Evolutionary conservation across 2,113 vertebrate species (phyloP).

Genomic region (Calonectris borealis): DNA sequence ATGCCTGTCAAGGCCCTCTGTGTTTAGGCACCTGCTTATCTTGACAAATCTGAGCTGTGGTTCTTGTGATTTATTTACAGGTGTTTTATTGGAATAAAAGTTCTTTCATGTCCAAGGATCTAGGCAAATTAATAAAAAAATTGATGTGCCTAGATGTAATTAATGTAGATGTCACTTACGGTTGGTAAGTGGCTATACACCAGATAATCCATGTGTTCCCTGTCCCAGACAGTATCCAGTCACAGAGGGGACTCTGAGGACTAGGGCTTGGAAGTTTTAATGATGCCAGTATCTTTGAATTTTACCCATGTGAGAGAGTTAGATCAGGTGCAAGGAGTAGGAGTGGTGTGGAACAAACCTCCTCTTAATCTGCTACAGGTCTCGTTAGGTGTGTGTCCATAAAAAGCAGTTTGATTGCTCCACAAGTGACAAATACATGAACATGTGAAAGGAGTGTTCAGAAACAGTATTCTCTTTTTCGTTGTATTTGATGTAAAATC

Average conservation of each 20-base stretch:
- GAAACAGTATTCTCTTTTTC: background rate
- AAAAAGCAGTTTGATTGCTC: background rate
- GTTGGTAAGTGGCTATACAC: background rate
- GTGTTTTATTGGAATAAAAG: background rate
- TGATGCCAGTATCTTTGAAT: background rate
- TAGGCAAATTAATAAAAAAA: background rate
- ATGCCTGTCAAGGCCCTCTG: background rate
- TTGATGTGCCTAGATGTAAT: background rate
- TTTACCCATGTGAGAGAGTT: background rate
- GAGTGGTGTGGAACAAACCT: background rate
- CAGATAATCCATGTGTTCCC: rapidly evolving
- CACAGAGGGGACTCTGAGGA: background rate
- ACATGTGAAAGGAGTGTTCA: background rate
- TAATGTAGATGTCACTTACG: background rate
- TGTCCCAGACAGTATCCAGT: too few relatives aligned
- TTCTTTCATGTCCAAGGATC: background rate
- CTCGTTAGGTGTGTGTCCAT: background rate
- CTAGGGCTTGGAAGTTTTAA: background rate
- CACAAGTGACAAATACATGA: background rate
- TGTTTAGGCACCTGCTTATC: background rate
- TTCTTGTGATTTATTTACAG: background rate
- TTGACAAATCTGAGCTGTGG: background rate
- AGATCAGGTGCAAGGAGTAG: background rate
- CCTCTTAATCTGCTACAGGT: background rate
- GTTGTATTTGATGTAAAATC: background rate